phyloP scores from a whole-genome alignment of 2,888 invertebrate species.

The Lithophane ornitopus region DNA sequence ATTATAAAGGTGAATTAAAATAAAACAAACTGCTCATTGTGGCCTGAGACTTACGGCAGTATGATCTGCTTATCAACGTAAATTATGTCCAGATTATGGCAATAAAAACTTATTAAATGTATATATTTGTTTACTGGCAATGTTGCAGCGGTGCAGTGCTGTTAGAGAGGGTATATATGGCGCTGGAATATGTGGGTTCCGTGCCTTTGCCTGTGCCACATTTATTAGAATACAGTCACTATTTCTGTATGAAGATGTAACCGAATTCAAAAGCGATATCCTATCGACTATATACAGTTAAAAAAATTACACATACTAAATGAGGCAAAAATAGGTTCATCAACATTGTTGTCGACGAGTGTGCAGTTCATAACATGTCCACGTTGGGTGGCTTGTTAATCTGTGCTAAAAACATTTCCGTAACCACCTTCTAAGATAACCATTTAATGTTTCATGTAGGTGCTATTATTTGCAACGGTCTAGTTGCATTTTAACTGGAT shows the following conservation, averaged over 20 bases:
- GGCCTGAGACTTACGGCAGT: slow-evolving; percentile 76
- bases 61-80: slow-evolving; percentile 88
- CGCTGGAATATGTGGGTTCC: neutral
- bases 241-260: neutral
- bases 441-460: too few species aligned
- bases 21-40: slow-evolving; percentile 73
- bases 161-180: slow-evolving; percentile 52
- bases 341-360: too few species aligned
- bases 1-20: slow-evolving; percentile 69
- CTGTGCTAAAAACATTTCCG: too few species aligned
- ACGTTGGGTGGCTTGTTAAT: neutral
- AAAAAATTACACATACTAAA: too few species aligned
- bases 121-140: slow-evolving; percentile 87
- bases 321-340: too few species aligned
- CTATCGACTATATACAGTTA: neutral
- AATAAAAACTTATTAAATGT: slow-evolving; percentile 89
- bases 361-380: too few species aligned
- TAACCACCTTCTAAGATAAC: too few species aligned
- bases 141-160: slow-evolving; percentile 62
- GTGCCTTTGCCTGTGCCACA: neutral
- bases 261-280: neutral
- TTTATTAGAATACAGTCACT: neutral
- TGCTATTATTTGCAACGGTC: neutral
- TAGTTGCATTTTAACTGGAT: neutral
- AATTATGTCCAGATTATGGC: slow-evolving; percentile 88